Evolutionary conservation across 2,888 invertebrate species (phyloP).

Genomic region (Lasioglossum marginatum): DNA sequence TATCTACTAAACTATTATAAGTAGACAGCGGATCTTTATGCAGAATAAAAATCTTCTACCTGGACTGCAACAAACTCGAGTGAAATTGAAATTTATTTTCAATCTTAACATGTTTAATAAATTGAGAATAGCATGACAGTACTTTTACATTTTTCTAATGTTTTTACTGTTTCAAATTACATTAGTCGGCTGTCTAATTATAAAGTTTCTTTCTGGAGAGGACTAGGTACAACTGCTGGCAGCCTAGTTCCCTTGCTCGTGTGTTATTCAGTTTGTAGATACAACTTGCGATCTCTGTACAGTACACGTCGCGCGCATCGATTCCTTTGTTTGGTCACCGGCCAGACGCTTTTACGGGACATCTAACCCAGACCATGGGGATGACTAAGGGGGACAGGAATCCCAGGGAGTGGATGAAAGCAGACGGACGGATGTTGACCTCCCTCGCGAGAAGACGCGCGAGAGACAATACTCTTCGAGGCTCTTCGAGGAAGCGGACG

Average conservation of each 20-base stretch:
- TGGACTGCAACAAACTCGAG: no score
- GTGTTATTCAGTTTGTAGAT: neutral
- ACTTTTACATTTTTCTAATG: no score
- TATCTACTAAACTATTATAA: neutral
- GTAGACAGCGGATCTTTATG: no score
- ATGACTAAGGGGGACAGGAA: slow-evolving; percentile 56
- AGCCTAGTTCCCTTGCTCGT: neutral
- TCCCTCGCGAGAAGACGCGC: slow-evolving; percentile 38
- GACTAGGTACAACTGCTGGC: neutral
- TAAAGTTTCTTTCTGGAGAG: neutral
- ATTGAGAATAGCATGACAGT: no score
- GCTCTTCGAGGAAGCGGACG: slow-evolving; percentile 57
- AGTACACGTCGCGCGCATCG: slow-evolving; percentile 3
- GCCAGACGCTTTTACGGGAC: slow-evolving; percentile 35
- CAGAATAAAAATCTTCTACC: no score
- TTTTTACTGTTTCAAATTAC: no score
- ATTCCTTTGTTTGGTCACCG: slow-evolving; percentile 31
- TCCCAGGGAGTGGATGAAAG: slow-evolving; percentile 34
- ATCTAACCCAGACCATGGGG: slow-evolving; percentile 14
- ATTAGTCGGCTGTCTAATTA: no score
- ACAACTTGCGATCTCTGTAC: neutral
- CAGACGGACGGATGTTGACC: slow-evolving; percentile 61
- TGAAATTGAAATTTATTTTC: no score
- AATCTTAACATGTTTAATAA: no score
- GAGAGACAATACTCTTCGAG: slow-evolving; percentile 54